Percentiles rank a stretch among this genome's conserved stretches.
phyloP scores from a whole-genome alignment of 2,888 invertebrate genomes.

The Steinernema carpocapsae region DNA sequence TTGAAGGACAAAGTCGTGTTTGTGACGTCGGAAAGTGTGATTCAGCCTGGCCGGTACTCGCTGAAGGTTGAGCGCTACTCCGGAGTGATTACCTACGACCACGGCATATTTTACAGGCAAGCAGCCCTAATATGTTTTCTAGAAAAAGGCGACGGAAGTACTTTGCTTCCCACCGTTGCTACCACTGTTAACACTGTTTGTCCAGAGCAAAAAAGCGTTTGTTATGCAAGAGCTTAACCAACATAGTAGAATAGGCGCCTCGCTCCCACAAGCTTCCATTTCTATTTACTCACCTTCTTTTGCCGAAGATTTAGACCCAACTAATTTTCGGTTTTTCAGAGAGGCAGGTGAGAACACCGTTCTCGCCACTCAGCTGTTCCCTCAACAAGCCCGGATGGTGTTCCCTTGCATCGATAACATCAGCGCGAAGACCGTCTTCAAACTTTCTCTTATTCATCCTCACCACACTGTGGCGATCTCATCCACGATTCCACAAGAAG shows the following conservation, averaged over 20 bases:
- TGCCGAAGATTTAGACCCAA: neutral
- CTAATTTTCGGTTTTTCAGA: conserved; percentile 33
- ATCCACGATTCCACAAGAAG: conserved; percentile 43
- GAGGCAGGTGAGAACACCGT: conserved; percentile 50
- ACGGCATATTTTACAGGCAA: conserved; percentile 46
- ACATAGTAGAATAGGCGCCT: neutral
- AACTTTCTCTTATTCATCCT: conserved; percentile 48
- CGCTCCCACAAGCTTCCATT: neutral
- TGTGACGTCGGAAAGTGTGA: conserved; percentile 38
- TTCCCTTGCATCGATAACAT: conserved; percentile 48
- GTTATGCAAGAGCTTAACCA: conserved; percentile 14
- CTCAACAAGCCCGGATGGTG: conserved; percentile 42
- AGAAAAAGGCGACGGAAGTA: conserved; percentile 25
- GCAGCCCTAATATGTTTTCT: neutral
- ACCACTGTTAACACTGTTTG: conserved; percentile 24
- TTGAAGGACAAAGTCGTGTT: conserved; percentile 40
- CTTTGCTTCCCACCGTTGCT: neutral
- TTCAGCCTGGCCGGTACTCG: conserved; percentile 45
- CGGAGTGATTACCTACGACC: conserved; percentile 51
- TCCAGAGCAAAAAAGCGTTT: conserved; percentile 1
- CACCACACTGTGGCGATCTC: conserved; percentile 49
- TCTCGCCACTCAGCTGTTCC: conserved; percentile 48
- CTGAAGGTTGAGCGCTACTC: conserved; percentile 49
- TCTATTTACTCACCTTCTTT: conserved; percentile 10
- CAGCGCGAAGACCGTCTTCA: conserved; percentile 42